Base-by-base conservation (phyloP, 1,140 invertebrate species). In the Drosophila bocki region DNA sequence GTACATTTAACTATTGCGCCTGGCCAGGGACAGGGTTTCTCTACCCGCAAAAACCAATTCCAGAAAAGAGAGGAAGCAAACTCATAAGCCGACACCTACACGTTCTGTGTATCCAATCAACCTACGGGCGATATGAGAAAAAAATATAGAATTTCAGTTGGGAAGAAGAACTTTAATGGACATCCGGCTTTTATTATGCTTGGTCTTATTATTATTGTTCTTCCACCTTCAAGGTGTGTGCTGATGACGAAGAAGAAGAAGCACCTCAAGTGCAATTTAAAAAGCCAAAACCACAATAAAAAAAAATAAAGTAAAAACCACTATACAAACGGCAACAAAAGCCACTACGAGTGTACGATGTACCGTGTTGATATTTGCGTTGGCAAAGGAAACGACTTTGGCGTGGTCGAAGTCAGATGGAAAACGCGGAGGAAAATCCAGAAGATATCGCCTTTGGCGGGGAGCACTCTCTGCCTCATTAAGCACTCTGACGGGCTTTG, bases 201-300 rank as follows among this genome's bases (percentile, higher is more conserved):
- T 72, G 58, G 53, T 72, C 68, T 71, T 72, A 33, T 60, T 72
- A 71, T 72, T 72, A 72, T 74, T 72, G 53, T 74, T 74, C 37
- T 72, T 37, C 68, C 70, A 74, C 70, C 70, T 74, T 72, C 29
- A 72, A 72, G 70, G 56, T 60, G 70, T 87, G 83, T 79, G 65
- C 67, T 54, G 62, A 41, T 75, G 69, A 56, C 22, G 50, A 37
- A 15, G 50, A 58, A 48, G 51, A 53, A 67, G 83, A 80, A 87
- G 77, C 85, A 67, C 83, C 68, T 78, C 68, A 87, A 84, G 84
- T 88, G 80, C 84, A 71, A 87, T 87, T 86, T 58, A 76, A 86
- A 85, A 75, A 51, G 74, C 61, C 45, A 82, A 85, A 75, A 58
- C 76, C 65, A 57, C 80, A 68, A 47, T 42, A 63, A 70, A 42